Base-by-base conservation (phyloP, 2,888 invertebrate genomes). In the Phrixothrix hirtus region DNA sequence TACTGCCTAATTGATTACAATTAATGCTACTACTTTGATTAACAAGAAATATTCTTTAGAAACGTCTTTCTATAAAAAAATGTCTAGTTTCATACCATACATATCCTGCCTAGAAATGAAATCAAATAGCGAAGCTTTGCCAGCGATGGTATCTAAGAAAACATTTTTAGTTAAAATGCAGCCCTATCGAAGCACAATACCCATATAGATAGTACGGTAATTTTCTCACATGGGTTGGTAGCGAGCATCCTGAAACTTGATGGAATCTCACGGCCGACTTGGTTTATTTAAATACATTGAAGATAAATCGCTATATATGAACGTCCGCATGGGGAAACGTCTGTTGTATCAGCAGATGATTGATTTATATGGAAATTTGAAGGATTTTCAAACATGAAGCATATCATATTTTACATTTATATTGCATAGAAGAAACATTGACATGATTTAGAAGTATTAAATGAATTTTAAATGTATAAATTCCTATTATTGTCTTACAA, bases 251-350 rank as follows among this genome's bases (percentile, higher is more conserved):
- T 65, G 65, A 62, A 67, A 63, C 69, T 68, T 68, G 69, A 70
- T 72, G 67, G 67, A 72, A 70, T 69, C 68, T 68, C 70, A 70
- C 71, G 69, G 68, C 60, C 68, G 66, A 71, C 67, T 68, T 67
- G 62, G 62, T 71, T 72, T 71, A 72, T 72, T 72, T 69, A 72
- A 70, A 71, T 69, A 69, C 66, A 63, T 61, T 52, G 55, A 58
- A 67, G 67, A 68, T 67, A 65, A 67, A 66, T 66, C 63, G 64
- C 61, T 59, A 50, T 56, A 56, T 59, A 60, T 58, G 61, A 56
- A 55, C 57, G 55, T 47, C 44, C 57, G 52, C 50, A 56, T 53
- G 43, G 55, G 49, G 47, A 55, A 60, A 58, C 59, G 51, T 58
- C 60, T 60, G 63, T 58, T 63, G 60, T 59, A 59, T 56, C 55